Percentiles rank a stretch among this genome's conserved stretches.
Conservation (phyloP, 2,797 vertebrate species). For the Etheostoma nigrum region DNA sequence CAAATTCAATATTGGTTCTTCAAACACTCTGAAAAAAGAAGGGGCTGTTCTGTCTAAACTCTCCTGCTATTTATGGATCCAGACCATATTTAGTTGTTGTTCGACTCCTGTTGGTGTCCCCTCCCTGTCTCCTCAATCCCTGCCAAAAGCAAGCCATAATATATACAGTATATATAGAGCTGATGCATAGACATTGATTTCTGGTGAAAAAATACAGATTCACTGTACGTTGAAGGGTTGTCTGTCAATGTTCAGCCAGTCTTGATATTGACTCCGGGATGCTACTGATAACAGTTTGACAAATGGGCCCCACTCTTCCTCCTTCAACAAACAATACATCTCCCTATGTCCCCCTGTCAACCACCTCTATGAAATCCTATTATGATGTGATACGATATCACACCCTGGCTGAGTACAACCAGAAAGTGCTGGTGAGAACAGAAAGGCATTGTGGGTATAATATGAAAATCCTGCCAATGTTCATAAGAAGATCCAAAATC, state of each 20-base stretch:
- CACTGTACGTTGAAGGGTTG: constrained; percentile 54
- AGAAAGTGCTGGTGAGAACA: constrained; percentile 44
- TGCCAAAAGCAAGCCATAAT: constrained; percentile 53
- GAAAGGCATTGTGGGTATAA: constrained; percentile 36
- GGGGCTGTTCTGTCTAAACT: constrained; percentile 43
- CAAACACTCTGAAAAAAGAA: constrained; percentile 43
- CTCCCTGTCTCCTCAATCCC: constrained; percentile 41
- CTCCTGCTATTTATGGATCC: constrained; percentile 43
- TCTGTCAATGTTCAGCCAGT: constrained; percentile 58
- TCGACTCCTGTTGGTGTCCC: constrained; percentile 31
- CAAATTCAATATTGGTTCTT: constrained; percentile 68
- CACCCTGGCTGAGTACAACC: constrained; percentile 38
- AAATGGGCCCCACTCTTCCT: constrained; percentile 65
- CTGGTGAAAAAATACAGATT: constrained; percentile 54
- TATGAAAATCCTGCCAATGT: constrained; percentile 25
- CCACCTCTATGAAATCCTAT: constrained; percentile 74
- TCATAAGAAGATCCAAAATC: constrained; percentile 17
- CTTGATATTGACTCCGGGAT: constrained; percentile 77
- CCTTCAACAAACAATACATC: constrained; percentile 70
- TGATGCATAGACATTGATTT: constrained; percentile 38
- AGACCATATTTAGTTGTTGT: constrained; percentile 47
- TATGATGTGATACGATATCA: constrained; percentile 76
- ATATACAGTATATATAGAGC: constrained; percentile 17
- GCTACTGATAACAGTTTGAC: constrained; percentile 74
- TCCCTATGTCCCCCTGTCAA: constrained; percentile 52